A percentile compares a stretch with the other conserved stretches of the same genome.
Evolutionary conservation across 2,797 vertebrate genomes (phyloP).

Genomic region (Tiaroga cobitis): DNA sequence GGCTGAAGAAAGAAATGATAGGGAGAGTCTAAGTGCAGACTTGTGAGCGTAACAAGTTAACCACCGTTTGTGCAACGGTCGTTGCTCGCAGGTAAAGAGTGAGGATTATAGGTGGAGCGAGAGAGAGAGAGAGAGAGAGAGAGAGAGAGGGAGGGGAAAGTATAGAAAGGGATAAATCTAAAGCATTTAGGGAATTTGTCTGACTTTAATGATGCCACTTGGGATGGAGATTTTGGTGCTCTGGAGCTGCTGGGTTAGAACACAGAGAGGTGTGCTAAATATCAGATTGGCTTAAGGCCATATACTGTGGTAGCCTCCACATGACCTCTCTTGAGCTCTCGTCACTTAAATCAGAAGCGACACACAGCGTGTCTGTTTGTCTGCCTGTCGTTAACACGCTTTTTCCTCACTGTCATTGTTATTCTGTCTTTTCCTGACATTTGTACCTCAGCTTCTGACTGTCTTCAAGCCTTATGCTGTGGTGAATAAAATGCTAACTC

Average conservation of each 20-base stretch:
- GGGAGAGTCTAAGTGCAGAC: not conserved
- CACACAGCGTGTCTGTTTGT: not conserved
- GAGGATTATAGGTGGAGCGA: conserved; percentile 35
- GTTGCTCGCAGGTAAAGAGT: conserved; percentile 3
- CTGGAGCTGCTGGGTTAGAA: conserved; percentile 62
- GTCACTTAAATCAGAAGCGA: conserved; percentile 17
- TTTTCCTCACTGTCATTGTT: conserved; percentile 28
- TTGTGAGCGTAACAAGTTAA: conserved; percentile 14
- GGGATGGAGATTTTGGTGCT: conserved; percentile 69
- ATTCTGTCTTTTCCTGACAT: not conserved
- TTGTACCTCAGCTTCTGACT: not conserved
- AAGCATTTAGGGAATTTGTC: conserved; percentile 73
- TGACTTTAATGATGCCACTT: conserved; percentile 78
- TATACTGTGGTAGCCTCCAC: conserved; percentile 34
- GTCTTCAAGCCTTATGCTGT: not conserved
- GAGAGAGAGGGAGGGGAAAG: conserved; percentile 35
- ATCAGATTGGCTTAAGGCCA: conserved; percentile 43
- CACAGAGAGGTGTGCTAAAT: conserved; percentile 61
- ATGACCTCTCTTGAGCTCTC: conserved; percentile 33
- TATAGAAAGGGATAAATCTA: conserved; percentile 59
- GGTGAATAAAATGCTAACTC: not conserved
- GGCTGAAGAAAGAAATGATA: conserved; percentile 2
- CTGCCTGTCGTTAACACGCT: conserved; percentile 13
- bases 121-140: conserved; percentile 17
- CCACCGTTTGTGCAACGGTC: not conserved